Percentiles rank a stretch among this genome's conserved stretches.
These are phyloP conservation scores for Chlorodrepanis virens DNA, from an alignment of 2,113 vertebrate genomes.

Conservation along the genomic window DNA sequence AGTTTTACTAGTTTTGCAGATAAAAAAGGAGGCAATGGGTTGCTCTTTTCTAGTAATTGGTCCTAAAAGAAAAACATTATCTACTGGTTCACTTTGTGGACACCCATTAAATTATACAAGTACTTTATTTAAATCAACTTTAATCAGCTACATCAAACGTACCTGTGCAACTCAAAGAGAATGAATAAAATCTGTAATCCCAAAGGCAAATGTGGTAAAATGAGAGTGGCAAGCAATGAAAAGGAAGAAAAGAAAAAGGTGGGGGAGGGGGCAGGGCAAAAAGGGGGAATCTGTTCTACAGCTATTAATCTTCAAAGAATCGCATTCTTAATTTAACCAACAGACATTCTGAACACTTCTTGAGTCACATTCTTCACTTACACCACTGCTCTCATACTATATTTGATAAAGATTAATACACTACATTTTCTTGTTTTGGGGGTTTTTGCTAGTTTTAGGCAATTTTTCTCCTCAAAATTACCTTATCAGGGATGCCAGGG, in stretches of 20 bases:
- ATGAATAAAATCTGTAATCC: constrained; percentile 15
- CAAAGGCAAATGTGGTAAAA: background rate
- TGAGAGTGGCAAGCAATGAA: background rate
- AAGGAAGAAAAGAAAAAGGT: background rate
- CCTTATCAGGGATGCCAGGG: background rate
- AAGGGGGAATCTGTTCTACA: background rate
- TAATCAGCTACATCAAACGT: constrained; percentile 25
- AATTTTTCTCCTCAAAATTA: background rate
- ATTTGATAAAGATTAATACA: background rate
- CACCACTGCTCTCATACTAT: background rate
- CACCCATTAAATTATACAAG: background rate
- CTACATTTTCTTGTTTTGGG: background rate
- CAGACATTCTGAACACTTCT: background rate
- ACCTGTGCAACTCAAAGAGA: background rate
- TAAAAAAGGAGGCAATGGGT: background rate
- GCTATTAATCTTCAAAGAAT: background rate
- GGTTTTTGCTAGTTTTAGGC: background rate
- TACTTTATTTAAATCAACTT: background rate
- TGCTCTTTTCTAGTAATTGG: background rate
- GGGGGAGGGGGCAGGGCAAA: accelerated
- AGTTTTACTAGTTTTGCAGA: background rate
- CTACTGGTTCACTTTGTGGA: background rate
- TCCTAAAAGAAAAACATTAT: background rate
- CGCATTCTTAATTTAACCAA: background rate
- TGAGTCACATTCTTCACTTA: background rate